Evolutionary conservation across 2,797 vertebrate genomes (phyloP).

Genomic region (Poeciliopsis paucimaculata): DNA sequence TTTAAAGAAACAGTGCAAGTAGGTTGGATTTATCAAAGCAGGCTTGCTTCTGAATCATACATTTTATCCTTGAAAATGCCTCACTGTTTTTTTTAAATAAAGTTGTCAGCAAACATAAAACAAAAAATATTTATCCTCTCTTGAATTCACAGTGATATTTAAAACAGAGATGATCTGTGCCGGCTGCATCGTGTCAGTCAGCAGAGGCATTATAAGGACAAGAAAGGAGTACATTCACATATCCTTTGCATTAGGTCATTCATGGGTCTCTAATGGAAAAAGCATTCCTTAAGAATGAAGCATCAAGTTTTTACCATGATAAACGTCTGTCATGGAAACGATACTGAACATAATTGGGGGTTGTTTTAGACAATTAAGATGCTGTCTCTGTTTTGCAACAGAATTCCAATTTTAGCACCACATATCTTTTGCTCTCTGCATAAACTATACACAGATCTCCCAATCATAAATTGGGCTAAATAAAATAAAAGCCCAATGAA

Average conservation of each 20-base stretch:
- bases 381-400: background rate
- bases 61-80: background rate
- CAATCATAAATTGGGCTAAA: background rate
- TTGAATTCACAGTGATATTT: background rate
- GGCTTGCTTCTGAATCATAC: constrained; percentile 32
- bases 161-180: background rate
- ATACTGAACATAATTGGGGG: background rate
- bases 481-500: background rate
- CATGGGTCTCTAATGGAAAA: constrained; percentile 16
- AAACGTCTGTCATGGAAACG: background rate
- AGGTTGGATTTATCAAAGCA: constrained; percentile 9
- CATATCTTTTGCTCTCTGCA: background rate
- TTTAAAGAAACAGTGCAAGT: background rate
- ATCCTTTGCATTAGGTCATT: constrained; percentile 15
- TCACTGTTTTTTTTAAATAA: background rate
- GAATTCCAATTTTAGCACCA: background rate
- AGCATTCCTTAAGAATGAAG: constrained; percentile 35
- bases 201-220: constrained; percentile 3
- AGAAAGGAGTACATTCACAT: background rate
- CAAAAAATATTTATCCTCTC: background rate
- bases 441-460: background rate
- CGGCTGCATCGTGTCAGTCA: background rate
- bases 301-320: constrained; percentile 21
- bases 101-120: background rate
- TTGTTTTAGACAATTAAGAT: background rate